These are phyloP conservation scores for Emydocephalus ijimae DNA, from an alignment of 2,113 vertebrate genomes.

Conservation along the genomic window DNA sequence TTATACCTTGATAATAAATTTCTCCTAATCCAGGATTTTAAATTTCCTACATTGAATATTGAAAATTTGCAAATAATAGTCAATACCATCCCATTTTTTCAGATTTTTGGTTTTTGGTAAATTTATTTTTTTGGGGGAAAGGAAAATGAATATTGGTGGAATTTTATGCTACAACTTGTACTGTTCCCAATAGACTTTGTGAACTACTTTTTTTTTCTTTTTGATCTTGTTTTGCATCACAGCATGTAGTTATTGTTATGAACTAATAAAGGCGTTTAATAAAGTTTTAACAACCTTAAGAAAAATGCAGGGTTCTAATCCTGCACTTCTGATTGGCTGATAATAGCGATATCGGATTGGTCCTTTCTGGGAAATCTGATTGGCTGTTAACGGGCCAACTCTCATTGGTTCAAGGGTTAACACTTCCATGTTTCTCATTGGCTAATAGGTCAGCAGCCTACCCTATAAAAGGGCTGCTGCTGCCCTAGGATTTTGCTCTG, in stretches of 20 bases:
- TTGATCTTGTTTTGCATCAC: not conserved
- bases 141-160: not conserved
- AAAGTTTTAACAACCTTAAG: too few relatives aligned
- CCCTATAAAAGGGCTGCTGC: too few relatives aligned
- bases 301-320: too few relatives aligned
- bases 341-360: too few relatives aligned
- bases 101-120: not conserved
- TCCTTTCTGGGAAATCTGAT: too few relatives aligned
- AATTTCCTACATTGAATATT: not conserved
- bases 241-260: not conserved
- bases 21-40: not conserved
- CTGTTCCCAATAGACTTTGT: not conserved
- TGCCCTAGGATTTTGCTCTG: too few relatives aligned
- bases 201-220: not conserved
- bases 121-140: not conserved
- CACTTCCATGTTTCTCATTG: too few relatives aligned
- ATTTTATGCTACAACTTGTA: not conserved
- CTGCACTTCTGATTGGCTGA: too few relatives aligned
- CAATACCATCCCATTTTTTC: not conserved
- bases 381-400: too few relatives aligned
- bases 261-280: too few relatives aligned
- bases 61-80: not conserved
- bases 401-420: too few relatives aligned
- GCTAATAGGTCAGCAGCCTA: too few relatives aligned
- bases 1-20: not conserved